Percentiles rank a stretch among this genome's conserved stretches.
phyloP scores from a whole-genome alignment of 2,888 invertebrate genomes.

The Argyresthia albistria region DNA sequence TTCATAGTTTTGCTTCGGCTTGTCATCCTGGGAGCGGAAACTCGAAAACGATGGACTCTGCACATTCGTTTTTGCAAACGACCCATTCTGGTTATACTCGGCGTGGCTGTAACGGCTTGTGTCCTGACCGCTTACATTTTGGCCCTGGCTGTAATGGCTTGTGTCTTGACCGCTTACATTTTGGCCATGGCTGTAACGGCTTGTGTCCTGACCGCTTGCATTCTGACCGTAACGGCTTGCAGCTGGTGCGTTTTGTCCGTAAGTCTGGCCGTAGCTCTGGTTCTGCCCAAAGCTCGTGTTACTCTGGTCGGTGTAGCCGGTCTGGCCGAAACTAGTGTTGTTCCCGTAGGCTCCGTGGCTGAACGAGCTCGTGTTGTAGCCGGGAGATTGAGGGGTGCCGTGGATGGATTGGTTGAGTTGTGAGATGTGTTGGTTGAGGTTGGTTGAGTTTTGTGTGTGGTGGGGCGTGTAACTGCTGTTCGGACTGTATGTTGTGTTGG shows the following conservation, averaged over 20 bases:
- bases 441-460: slow-evolving; percentile 22
- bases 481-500: slow-evolving; percentile 57
- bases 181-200: not conserved
- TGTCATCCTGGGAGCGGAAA: slow-evolving; percentile 52
- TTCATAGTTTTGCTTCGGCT: slow-evolving; percentile 70
- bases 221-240: not conserved
- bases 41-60: slow-evolving; percentile 56
- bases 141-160: not conserved
- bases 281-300: not conserved
- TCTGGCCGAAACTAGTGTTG: not conserved
- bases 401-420: slow-evolving; percentile 42
- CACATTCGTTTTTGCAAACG: not conserved
- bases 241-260: not conserved
- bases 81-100: slow-evolving; percentile 15
- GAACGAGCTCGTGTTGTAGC: slow-evolving; percentile 12
- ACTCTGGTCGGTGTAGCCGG: not conserved
- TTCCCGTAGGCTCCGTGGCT: not conserved
- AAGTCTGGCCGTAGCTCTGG: not conserved
- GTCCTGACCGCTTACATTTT: not conserved
- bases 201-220: not conserved
- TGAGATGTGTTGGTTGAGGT: slow-evolving; percentile 32
- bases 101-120: slow-evolving; percentile 8
- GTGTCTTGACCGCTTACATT: not conserved
- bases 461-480: slow-evolving; percentile 50
- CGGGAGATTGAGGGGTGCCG: slow-evolving; percentile 16